Evolutionary conservation across 2,888 invertebrate genomes (phyloP).

Genomic region (Meiosimyza platycephala): DNA sequence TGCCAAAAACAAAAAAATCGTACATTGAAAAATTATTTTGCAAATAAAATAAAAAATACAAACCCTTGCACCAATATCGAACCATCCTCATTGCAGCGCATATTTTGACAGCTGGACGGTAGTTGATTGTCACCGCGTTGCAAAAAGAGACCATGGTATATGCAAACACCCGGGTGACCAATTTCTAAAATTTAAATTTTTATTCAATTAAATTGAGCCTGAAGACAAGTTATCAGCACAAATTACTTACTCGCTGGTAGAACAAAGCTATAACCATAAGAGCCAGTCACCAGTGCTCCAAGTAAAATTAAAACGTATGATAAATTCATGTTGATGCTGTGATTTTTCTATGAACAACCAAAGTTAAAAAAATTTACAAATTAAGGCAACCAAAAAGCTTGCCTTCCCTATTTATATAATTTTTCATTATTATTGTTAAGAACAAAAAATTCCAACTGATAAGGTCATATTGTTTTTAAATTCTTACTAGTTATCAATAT

Average conservation of each 20-base stretch:
- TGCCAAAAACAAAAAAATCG: slow-evolving; percentile 11
- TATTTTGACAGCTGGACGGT: slow-evolving; percentile 48
- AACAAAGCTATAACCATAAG: slow-evolving; percentile 44
- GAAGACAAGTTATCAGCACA: neutral
- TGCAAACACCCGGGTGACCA: slow-evolving; percentile 48
- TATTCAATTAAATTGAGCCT: neutral
- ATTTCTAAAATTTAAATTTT: slow-evolving; percentile 37
- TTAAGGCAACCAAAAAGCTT: neutral
- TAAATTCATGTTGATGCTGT: slow-evolving; percentile 39
- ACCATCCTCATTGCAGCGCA: slow-evolving; percentile 51
- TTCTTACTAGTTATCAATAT: slow-evolving; percentile 20
- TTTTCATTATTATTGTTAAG: neutral
- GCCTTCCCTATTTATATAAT: slow-evolving; percentile 4
- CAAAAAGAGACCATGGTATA: slow-evolving; percentile 48
- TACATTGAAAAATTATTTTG: neutral
- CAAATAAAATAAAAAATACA: slow-evolving; percentile 16
- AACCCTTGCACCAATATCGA: slow-evolving; percentile 52
- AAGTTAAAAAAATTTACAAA: no score
- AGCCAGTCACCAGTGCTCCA: slow-evolving; percentile 19
- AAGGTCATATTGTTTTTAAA: neutral
- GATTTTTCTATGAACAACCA: no score
- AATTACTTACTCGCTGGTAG: slow-evolving; percentile 46
- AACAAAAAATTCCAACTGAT: neutral
- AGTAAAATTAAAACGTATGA: slow-evolving; percentile 5
- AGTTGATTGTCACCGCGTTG: slow-evolving; percentile 48